Base-by-base conservation (phyloP, 2,113 vertebrate species). In the Phrynocephalus versicolor region DNA sequence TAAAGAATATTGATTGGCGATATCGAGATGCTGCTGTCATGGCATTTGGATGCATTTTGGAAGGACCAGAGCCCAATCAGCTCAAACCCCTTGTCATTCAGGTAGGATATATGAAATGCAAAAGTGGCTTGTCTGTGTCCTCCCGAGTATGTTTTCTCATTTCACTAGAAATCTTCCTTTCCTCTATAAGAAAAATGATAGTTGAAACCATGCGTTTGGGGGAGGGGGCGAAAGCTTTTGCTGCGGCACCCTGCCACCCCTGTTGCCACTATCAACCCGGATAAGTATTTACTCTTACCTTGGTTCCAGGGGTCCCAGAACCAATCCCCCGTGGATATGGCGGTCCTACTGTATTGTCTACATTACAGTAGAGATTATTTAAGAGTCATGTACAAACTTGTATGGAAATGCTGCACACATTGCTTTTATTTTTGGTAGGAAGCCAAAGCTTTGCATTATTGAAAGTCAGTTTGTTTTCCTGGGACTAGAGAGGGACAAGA, bases 31-130 rank as follows among this genome's bases (percentile, higher is more conserved):
- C 98, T 2, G 98, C 98, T 1, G 97, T 99, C 92, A 99, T 99
- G 99, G 99, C 98, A 60, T 99, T 99, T 27, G 99, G 99, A 0
- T 98, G 97, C 89, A 99, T 99, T 91, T 96, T 99, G 89, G 99
- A 99, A 85, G 99, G 99, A 30, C 99, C 99, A 0, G 98, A 99
- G 77, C 97, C 98, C 33, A 98, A 96, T 96, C 99, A 99, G 93
- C 97, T 99, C 77, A 99, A 99, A 91, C 98, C 99, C 1, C 96
- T 99, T 0, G 98, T 98, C 81, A 97, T 98, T 75, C 98, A 99
- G 97, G 98, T 99, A 30, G 88, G 37, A 1, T 0, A n/a, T n/a
- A n/a, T n/a, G n/a, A n/a, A n/a, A n/a, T n/a, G n/a, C n/a, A n/a
- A n/a, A n/a, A n/a, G n/a, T n/a, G n/a, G n/a, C n/a, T n/a, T n/a